Evolutionary conservation across 2,888 invertebrate species (phyloP), one percentile per base, ranked within the genome.

Genomic region (Neria commutata): DNA sequence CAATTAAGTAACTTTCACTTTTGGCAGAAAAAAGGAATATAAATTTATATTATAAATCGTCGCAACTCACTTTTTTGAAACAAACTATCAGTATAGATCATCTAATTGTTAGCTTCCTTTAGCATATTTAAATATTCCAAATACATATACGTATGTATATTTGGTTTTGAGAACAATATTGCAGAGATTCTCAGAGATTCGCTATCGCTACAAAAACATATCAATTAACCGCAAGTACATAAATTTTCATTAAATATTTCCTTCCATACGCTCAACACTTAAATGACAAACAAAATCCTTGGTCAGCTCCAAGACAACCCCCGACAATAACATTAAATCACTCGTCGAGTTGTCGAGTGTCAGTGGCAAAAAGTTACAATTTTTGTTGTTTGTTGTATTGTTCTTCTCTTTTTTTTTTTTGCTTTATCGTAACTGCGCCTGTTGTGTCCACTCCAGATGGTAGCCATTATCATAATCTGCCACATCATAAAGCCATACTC

Each of bases 321-420:
- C 67, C 67, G 72, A 74, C 77, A 72, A 75, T 77, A 72, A 76
- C 76, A 74, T 78, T 77, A 77, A 77, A 77, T 78, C 78, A 77
- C 78, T 78, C n/a, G n/a, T n/a, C n/a, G n/a, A n/a, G n/a, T n/a
- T n/a, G n/a, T 77, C 70, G 76, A 75, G 75, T 78, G 77, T 76
- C 77, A 77, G 70, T 66, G 63, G 62, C 63, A 58, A 55, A 52
- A 66, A 56, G 49, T 56, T 65, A 58, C 46, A 57, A 24, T 23
- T 25, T 49, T 47, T 14, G 29, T 21, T 42, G 11, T 14, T 42
- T 42, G 24, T 42, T 37, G 26, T 29, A 10, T 50, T 21, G 50
- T n/a, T 50, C 8, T 5, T 16, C 26, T 26, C 24, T 6, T 21
- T 10, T 34, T 19, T 50, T 11, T 16, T 19, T 19, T 33, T 4